Conservation (phyloP, 1,140 invertebrate genomes). For the Stegodyphus mimosarum region DNA sequence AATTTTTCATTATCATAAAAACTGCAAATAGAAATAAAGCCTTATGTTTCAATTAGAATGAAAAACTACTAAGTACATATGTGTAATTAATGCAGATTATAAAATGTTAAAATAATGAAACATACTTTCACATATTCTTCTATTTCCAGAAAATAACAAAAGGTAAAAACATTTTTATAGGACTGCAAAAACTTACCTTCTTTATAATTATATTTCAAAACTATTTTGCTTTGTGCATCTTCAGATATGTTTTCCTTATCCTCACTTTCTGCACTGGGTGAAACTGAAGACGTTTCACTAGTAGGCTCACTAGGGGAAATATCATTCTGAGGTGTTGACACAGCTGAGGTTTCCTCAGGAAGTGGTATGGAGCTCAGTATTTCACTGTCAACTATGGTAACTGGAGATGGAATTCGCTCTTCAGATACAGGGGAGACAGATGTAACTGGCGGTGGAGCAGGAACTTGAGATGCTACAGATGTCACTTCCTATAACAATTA, state of each 20-base stretch:
- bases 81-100: too few relatives aligned
- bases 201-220: slow-evolving; percentile 39
- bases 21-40: neutral
- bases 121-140: too few relatives aligned
- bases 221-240: neutral
- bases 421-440: too few relatives aligned
- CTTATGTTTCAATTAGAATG: neutral
- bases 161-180: too few relatives aligned
- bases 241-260: slow-evolving; percentile 36
- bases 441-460: too few relatives aligned
- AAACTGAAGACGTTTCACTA: slow-evolving; percentile 36
- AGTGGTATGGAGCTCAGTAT: slow-evolving; percentile 32
- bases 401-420: neutral
- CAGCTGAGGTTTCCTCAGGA: neutral
- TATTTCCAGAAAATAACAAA: too few relatives aligned
- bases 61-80: too few relatives aligned
- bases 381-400: slow-evolving; percentile 31
- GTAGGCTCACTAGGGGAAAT: neutral
- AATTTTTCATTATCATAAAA: neutral
- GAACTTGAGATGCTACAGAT: neutral
- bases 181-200: slow-evolving; percentile 1
- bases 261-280: slow-evolving; percentile 23
- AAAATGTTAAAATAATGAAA: too few relatives aligned
- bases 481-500: too few relatives aligned
- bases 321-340: slow-evolving; percentile 7